Conservation (phyloP, 2,888 invertebrate genomes). For the Polydrusus pterygomalis region DNA sequence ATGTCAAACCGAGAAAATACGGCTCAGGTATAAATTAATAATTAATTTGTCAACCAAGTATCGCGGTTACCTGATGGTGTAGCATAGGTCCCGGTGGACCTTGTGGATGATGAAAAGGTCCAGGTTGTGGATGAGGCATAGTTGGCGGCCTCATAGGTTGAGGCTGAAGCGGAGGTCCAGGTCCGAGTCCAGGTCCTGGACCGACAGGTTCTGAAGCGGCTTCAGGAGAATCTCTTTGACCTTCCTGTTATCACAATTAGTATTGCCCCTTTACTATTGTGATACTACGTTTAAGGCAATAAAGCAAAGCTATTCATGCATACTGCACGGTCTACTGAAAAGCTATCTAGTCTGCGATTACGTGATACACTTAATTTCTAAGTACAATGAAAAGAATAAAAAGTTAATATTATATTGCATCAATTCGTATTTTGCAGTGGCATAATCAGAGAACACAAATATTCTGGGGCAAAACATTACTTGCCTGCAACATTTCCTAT, state of each 20-base stretch:
- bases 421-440: no score
- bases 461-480: no score
- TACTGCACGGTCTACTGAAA: not conserved
- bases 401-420: no score
- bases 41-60: not conserved
- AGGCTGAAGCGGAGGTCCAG: slow-evolving; percentile 21
- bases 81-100: slow-evolving; percentile 35
- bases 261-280: not conserved
- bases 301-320: slow-evolving; percentile 20
- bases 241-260: slow-evolving; percentile 21
- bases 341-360: not conserved
- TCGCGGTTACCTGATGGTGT: slow-evolving; percentile 31
- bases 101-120: slow-evolving; percentile 40
- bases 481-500: no score
- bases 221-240: slow-evolving; percentile 39
- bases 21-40: not conserved
- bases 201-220: slow-evolving; percentile 36
- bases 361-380: not conserved
- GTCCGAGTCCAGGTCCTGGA: slow-evolving; percentile 52
- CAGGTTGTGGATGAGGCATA: slow-evolving; percentile 39
- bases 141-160: slow-evolving; percentile 51
- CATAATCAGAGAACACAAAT: no score
- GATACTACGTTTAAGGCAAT: not conserved
- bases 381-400: no score
- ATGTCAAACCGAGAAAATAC: no score